These are phyloP conservation scores for Lagenorhynchus albirostris DNA, from an alignment of 2,113 vertebrate genomes.

Conservation along the genomic window DNA sequence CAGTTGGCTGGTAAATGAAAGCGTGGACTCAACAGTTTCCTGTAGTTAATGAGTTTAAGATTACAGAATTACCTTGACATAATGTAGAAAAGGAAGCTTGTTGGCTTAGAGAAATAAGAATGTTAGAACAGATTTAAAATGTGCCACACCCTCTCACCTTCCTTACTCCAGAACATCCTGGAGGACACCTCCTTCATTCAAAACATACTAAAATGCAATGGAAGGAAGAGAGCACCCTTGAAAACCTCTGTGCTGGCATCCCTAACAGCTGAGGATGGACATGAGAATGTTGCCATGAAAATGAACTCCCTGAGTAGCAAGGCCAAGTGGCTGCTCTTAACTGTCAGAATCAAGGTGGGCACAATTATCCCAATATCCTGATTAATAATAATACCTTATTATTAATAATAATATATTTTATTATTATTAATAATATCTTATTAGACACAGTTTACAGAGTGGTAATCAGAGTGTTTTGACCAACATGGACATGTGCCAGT, in stretches of 20 bases:
- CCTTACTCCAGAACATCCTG: not conserved
- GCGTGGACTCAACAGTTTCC: not conserved
- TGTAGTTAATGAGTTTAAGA: not conserved
- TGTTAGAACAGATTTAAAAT: conserved; percentile 4
- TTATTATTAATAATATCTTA: not conserved
- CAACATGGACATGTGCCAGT: not conserved
- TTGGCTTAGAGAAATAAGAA: not conserved
- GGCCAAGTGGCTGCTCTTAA: not conserved
- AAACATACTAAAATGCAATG: not conserved
- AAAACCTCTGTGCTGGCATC: not conserved
- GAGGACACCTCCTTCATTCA: not conserved
- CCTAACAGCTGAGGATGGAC: not conserved
- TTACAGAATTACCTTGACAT: not conserved
- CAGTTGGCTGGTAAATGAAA: not conserved
- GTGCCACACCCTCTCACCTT: not conserved
- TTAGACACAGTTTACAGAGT: not conserved
- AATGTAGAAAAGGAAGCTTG: not conserved
- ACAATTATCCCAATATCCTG: not conserved
- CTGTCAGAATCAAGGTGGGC: not conserved
- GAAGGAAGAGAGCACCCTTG: not conserved
- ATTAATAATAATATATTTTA: too few relatives aligned
- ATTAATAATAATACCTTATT: not conserved
- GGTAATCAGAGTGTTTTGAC: not conserved
- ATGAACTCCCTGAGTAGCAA: not conserved
- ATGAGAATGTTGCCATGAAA: not conserved